Evolutionary conservation across 2,888 invertebrate genomes (phyloP).

Genomic region (Glyphotaelius pellucidus): DNA sequence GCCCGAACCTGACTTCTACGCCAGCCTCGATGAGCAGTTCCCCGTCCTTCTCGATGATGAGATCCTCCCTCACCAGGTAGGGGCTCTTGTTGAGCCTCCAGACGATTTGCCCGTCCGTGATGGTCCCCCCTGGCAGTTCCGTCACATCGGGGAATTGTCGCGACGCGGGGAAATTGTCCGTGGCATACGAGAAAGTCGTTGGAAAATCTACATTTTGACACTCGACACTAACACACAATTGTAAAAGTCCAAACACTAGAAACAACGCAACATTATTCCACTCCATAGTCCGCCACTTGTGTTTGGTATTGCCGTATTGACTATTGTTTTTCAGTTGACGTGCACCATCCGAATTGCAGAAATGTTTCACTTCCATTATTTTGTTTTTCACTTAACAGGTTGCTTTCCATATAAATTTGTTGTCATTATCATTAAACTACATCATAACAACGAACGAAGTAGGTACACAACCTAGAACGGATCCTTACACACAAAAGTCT

Average conservation of each 20-base stretch:
- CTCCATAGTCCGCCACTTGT: constrained; percentile 75
- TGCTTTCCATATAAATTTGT: constrained; percentile 3
- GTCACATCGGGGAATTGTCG: constrained; percentile 73
- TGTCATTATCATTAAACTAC: constrained; percentile 13
- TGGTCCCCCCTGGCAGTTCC: constrained; percentile 81
- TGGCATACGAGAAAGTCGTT: constrained; percentile 42
- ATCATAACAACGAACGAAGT: neutral
- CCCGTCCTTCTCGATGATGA: constrained; percentile 87
- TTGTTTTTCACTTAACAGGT: constrained; percentile 48
- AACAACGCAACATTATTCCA: constrained; percentile 3
- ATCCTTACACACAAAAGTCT: constrained; percentile 12
- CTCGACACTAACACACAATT: constrained; percentile 15
- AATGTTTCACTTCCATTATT: constrained; percentile 43
- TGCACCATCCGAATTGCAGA: constrained; percentile 28
- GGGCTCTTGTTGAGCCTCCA: constrained; percentile 82
- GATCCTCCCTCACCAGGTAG: constrained; percentile 87
- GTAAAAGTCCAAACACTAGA: constrained; percentile 37
- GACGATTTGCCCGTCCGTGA: constrained; percentile 78
- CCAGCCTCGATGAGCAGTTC: constrained; percentile 93
- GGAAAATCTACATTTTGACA: constrained; percentile 49
- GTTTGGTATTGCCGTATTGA: constrained; percentile 77
- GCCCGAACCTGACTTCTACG: constrained; percentile 91
- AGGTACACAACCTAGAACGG: neutral
- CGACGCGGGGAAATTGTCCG: constrained; percentile 74
- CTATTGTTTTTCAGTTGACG: constrained; percentile 73